Evolutionary conservation across 2,888 invertebrate genomes (phyloP).

Genomic region (Caenorhabditis sulstoni): DNA sequence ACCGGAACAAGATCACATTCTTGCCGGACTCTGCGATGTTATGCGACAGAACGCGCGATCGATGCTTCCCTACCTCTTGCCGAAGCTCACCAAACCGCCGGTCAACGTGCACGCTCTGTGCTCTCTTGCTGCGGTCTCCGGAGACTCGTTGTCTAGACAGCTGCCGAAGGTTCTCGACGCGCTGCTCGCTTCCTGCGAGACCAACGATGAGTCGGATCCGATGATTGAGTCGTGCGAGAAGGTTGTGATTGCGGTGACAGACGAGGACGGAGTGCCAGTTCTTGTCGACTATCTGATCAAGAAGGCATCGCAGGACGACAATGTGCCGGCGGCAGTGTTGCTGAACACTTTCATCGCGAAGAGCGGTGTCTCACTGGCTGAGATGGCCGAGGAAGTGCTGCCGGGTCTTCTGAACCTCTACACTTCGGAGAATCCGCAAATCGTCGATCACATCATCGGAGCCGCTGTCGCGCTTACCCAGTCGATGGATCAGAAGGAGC

Average conservation of each 20-base stretch:
- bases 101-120: constrained; percentile 92
- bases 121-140: constrained; percentile 92
- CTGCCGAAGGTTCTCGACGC: constrained; percentile 94
- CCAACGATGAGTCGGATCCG: constrained; percentile 69
- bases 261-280: constrained; percentile 88
- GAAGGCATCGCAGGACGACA: constrained; percentile 86
- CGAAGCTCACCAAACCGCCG: constrained; percentile 89
- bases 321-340: constrained; percentile 87
- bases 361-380: constrained; percentile 59
- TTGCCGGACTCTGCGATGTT: constrained; percentile 96
- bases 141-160: constrained; percentile 88
- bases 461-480: constrained; percentile 92
- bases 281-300: constrained; percentile 91
- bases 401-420: constrained; percentile 82
- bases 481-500: constrained; percentile 71
- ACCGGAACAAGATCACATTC: constrained; percentile 89
- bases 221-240: constrained; percentile 73
- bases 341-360: constrained; percentile 70
- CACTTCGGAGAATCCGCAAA: constrained; percentile 88
- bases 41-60: constrained; percentile 92
- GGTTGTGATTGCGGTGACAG: constrained; percentile 92
- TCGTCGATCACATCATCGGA: constrained; percentile 91
- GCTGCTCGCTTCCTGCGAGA: constrained; percentile 83
- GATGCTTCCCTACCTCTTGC: constrained; percentile 95
- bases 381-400: constrained; percentile 66